These are phyloP conservation scores for Vandiemenella viatica DNA, from an alignment of 2,888 invertebrate genomes.

Conservation along the genomic window DNA sequence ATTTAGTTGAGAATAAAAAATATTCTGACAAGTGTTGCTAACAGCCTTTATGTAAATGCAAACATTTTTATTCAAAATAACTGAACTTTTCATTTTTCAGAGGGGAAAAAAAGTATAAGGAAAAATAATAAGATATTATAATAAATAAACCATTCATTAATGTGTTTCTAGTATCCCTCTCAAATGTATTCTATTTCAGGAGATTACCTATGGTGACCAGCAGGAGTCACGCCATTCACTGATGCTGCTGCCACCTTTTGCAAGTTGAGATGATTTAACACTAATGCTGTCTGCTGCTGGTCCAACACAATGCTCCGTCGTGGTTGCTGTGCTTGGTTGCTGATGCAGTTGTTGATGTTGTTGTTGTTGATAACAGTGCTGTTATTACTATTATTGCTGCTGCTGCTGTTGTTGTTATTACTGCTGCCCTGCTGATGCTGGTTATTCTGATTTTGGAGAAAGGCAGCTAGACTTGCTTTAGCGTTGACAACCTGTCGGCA, in stretches of 20 bases:
- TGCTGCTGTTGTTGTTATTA: conserved; percentile 16
- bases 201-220: conserved; percentile 19
- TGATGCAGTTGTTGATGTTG: conserved; percentile 8
- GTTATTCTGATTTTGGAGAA: conserved; percentile 28
- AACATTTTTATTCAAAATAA: too few species aligned
- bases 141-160: too few species aligned
- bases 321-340: too few species aligned
- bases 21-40: too few species aligned
- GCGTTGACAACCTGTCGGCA: conserved; percentile 26
- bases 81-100: too few species aligned
- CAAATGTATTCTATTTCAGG: too few species aligned
- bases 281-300: conserved; percentile 16
- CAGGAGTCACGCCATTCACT: conserved; percentile 7
- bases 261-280: conserved; percentile 16
- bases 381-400: conserved; percentile 9
- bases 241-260: conserved; percentile 9
- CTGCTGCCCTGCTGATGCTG: conserved; percentile 18
- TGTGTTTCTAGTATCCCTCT: too few species aligned
- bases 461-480: conserved; percentile 33
- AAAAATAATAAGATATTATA: too few species aligned
- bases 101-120: too few species aligned
- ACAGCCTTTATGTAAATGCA: too few species aligned
- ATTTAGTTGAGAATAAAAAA: too few species aligned
- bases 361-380: conserved; percentile 15
- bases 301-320: conserved; percentile 15